phyloP scores from a whole-genome alignment of 2,888 invertebrate genomes.

The Cryptophagus acutangulus region DNA sequence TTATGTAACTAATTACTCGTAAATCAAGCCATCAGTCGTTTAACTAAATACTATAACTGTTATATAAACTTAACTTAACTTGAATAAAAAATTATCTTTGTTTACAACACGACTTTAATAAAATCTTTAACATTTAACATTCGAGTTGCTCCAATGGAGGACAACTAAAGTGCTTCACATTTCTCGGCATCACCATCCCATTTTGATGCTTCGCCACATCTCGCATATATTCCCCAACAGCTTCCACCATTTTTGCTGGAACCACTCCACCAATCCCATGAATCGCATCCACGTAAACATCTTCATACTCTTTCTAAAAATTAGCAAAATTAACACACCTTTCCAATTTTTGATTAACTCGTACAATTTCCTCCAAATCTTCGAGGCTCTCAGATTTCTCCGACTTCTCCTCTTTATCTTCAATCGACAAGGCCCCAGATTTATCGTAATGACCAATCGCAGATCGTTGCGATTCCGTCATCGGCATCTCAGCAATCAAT shows the following conservation, averaged over 20 bases:
- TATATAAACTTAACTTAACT: too few relatives aligned
- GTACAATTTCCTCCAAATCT: too few relatives aligned
- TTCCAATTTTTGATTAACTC: background rate
- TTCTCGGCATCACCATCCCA: constrained; percentile 66
- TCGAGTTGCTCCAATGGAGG: constrained; percentile 56
- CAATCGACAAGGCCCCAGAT: background rate
- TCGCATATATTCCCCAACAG: constrained; percentile 53
- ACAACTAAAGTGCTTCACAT: constrained; percentile 63
- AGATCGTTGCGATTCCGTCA: constrained; percentile 26
- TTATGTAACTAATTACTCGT: too few relatives aligned
- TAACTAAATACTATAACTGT: too few relatives aligned
- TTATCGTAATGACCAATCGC: constrained; percentile 24
- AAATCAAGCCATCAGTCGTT: too few relatives aligned
- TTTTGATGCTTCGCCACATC: constrained; percentile 55
- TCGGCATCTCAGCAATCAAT: constrained; percentile 31
- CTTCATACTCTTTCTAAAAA: constrained; percentile 31
- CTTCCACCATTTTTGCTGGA: constrained; percentile 49
- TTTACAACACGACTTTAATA: too few relatives aligned
- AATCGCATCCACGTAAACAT: constrained; percentile 46
- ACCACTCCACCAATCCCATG: constrained; percentile 60
- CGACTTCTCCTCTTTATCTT: background rate
- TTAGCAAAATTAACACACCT: background rate
- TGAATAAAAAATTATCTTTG: too few relatives aligned
- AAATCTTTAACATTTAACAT: too few relatives aligned
- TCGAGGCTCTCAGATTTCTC: too few relatives aligned